Evolutionary conservation across 2,797 vertebrate species (phyloP).

Genomic region (Hafferia zeledoni): DNA sequence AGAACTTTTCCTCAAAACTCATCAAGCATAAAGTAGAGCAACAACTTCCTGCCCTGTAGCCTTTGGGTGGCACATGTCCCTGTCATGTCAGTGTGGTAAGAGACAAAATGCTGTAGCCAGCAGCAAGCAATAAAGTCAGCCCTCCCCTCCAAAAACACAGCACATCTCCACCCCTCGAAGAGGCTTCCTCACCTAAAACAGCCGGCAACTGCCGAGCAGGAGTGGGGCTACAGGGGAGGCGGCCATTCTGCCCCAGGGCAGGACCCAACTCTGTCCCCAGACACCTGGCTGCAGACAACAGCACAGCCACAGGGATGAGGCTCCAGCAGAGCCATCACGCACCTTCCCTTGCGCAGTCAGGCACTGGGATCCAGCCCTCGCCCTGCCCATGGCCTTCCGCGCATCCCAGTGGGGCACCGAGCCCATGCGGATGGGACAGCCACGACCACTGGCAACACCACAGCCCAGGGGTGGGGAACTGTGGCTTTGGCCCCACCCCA

Average conservation of each 20-base stretch:
- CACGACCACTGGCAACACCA: background rate
- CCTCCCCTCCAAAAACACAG: background rate
- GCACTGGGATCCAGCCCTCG: background rate
- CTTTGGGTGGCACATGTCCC: background rate
- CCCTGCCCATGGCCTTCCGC: background rate
- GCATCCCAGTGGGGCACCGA: background rate
- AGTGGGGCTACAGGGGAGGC: background rate
- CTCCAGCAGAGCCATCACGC: background rate
- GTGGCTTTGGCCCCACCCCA: too few relatives aligned
- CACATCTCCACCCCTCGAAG: too few relatives aligned
- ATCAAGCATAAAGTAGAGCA: background rate
- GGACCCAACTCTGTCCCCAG: background rate
- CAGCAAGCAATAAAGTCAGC: background rate
- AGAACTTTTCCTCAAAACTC: background rate
- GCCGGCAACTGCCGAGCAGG: too few relatives aligned
- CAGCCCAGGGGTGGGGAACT: rapidly evolving
- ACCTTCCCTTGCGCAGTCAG: background rate
- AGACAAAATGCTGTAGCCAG: background rate
- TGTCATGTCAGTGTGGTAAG: rapidly evolving
- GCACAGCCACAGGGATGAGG: background rate
- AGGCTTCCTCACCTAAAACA: background rate
- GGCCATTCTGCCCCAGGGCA: background rate
- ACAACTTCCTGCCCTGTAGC: background rate
- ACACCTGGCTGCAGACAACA: background rate
- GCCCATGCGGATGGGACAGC: background rate